Evolutionary conservation across 2,113 vertebrate genomes (phyloP), one percentile per base, ranked within the genome.

Genomic region (Numida meleagris): DNA sequence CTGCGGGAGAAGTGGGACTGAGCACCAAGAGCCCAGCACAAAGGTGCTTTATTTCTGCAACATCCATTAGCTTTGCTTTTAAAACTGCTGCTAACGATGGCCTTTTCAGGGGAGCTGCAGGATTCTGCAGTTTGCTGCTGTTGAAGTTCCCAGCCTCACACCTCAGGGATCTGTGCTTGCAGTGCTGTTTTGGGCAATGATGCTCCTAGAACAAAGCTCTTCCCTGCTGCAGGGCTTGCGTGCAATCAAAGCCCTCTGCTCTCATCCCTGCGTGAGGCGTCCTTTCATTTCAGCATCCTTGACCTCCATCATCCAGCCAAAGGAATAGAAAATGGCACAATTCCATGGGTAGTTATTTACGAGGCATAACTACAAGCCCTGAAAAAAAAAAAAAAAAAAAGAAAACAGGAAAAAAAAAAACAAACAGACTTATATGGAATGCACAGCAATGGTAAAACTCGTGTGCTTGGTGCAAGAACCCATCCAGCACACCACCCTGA

Each of bases 391-490:
- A 29, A 53, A 29, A 25, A 9, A 53, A 27, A 27, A 53, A 10
- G 38, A n/a, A n/a, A n/a, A n/a, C n/a, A n/a, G n/a, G n/a, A 55
- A 55, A 10, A 18, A 17, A 31, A 29, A 29, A 53, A 29, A 25
- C 5, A 48, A 21, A 20, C 79, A 62, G 50, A 4, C 12, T 0
- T 1, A 9, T 31, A 42, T 2, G 29, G 43, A 71, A 25, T 0
- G 0, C 1, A 10, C 4, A 19, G 40, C n/a, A 6, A n/a, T 18
- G 63, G 40, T n/a, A 11, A 29, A 61, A 14, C 6, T 2, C 0
- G 0, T 10, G n/a, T 6, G 11, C 24, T 53, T 19, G 17, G 34
- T 43, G 58, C 4, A 3, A 43, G 66, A 48, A 51, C 75, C 25
- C 59, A 62, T 4, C 34, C 59, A 27, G 61, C 61, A 27, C 59